These are phyloP conservation scores for Gulo gulo DNA, from an alignment of 2,113 vertebrate species.

Conservation along the genomic window DNA sequence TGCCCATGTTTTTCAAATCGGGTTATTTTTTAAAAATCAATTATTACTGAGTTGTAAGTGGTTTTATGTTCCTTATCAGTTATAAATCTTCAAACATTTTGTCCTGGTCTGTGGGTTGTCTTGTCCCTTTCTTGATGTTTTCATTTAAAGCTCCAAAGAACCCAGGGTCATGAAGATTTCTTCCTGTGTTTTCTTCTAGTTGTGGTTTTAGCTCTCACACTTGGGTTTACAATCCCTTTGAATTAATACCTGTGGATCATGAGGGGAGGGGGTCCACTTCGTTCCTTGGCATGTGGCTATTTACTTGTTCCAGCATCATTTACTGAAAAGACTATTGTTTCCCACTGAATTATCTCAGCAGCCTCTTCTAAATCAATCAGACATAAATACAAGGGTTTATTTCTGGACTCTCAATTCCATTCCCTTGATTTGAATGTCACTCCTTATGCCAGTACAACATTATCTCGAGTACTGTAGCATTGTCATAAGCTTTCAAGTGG, in stretches of 20 bases:
- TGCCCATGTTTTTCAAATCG: background rate
- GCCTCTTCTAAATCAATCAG: background rate
- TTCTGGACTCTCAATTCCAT: background rate
- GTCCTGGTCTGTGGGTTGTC: background rate
- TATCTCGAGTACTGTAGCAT: background rate
- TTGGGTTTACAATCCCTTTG: background rate
- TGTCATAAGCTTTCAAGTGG: background rate
- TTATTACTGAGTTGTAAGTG: background rate
- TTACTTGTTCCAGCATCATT: background rate
- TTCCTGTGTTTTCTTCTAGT: background rate
- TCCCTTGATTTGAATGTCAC: background rate
- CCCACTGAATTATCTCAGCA: background rate
- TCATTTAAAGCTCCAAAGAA: background rate
- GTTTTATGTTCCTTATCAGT: background rate
- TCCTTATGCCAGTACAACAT: background rate
- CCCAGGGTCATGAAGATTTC: background rate
- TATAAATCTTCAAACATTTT: background rate
- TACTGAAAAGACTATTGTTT: background rate
- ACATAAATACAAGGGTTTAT: background rate
- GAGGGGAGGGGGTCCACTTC: background rate
- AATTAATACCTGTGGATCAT: background rate
- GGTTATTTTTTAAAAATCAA: background rate
- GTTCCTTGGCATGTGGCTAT: background rate
- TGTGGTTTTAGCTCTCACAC: background rate
- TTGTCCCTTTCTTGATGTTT: background rate